Percentiles rank a stretch among this genome's conserved stretches.
Evolutionary conservation across 2,113 vertebrate species (phyloP).

Genomic region (Delphinus delphis): DNA sequence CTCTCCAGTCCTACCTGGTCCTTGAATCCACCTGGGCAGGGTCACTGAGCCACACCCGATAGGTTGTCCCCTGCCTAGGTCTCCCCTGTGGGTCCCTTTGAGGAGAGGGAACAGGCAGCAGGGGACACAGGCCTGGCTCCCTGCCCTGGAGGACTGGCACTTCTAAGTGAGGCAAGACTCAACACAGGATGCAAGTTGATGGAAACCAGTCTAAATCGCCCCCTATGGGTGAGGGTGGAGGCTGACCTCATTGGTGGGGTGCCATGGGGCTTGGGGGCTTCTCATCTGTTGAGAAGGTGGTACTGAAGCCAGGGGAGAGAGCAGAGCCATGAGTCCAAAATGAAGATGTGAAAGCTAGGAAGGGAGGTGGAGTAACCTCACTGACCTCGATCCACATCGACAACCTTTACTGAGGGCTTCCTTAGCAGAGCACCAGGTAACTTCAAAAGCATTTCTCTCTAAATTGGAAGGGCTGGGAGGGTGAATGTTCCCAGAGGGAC

Average conservation of each 20-base stretch:
- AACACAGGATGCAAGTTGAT: background rate
- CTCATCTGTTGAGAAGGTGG: background rate
- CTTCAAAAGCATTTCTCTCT: background rate
- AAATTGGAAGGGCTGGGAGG: background rate
- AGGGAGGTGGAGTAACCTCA: background rate
- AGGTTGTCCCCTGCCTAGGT: background rate
- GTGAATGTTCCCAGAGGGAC: rapidly evolving
- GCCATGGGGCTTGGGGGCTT: background rate
- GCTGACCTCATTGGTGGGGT: background rate
- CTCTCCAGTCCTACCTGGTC: background rate
- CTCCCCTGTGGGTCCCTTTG: background rate
- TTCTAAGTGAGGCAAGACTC: background rate
- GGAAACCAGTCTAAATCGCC: background rate
- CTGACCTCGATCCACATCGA: rapidly evolving
- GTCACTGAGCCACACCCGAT: background rate
- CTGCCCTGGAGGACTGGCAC: background rate
- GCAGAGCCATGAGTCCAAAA: background rate
- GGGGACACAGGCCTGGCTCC: background rate
- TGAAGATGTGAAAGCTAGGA: background rate
- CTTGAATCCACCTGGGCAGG: background rate
- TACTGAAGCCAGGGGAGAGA: background rate
- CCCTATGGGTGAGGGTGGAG: too few species aligned
- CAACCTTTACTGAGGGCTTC: background rate
- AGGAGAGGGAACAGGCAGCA: background rate
- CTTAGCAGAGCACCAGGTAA: background rate